Evolutionary conservation across 2,113 vertebrate genomes (phyloP), one percentile per base, ranked within the genome.

Genomic region (Emydura subglobosa): DNA sequence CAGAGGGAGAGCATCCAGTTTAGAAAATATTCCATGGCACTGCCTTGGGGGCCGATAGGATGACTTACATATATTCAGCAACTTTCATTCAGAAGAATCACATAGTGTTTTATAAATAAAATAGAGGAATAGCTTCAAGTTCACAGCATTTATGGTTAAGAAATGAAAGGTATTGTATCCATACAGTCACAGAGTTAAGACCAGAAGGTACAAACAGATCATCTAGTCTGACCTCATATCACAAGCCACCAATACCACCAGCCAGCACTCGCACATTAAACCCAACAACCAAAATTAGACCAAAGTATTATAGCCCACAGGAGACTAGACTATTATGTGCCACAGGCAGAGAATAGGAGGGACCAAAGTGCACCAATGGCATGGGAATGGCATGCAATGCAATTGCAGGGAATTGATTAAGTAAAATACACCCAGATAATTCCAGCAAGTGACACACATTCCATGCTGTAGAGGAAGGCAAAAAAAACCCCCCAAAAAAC

Each of bases 1-100:
- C 82, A 65, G 82, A 9, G 86, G 82, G 94, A 97, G 61, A 97
- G 6, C 65, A 95, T 79, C 50, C 61, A 83, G 61, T 87, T 95
- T 79, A 94, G 42, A 96, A 72, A 85, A 82, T 65, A 74, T 79
- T 82, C 31, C 47, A 25, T 88, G 25, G 51, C 49, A 44, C 25
- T 65, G 76, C 50, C 22, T 53, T 59, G 17, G 39, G 55, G 50
- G 22, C 82, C 53, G 86, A 79, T 22, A 51, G 16, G 47, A 16
- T 2, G 57, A 39, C 29, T 44, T 81, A 90, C 31, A 55, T 55
- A 50, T 3, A 2, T 5, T 51, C 1, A 88, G 39, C 12, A n/a
- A 57, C 29, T 12, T 19, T 81, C 5, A 85, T 76, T 87, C 21
- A 90, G 29, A 16, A 65, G 8, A 91, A 92, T 11, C 14, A 86